Base-by-base conservation (phyloP, 2,797 vertebrate species). In the Brachymystax lenok region DNA sequence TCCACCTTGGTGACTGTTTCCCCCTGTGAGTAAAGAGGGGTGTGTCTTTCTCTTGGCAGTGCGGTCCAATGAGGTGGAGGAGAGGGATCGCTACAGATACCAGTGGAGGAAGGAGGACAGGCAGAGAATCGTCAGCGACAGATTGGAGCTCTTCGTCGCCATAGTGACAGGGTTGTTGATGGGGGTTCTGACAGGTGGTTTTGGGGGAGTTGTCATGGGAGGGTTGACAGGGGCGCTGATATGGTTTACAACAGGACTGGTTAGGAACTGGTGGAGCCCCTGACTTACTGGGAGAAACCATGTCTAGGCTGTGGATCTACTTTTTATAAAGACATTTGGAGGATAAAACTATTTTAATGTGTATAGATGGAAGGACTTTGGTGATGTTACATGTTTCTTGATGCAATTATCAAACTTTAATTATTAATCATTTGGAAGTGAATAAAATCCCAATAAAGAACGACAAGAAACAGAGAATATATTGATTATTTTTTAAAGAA, bases 61-160 rank as follows among this genome's bases (percentile, higher is more conserved):
- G 28, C 5, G 7, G 27, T 16, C 51, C 51, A 33, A 68, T 68
- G 64, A 54, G 16, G 40, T 68, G 64, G 74, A 52, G 30, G 66
- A 54, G 64, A 69, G 74, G 21, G 74, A 54, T 7, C 27, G 40
- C 28, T 52, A 75, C 64, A 67, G 63, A 54, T 24, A n/a, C 63
- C 72, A 63, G 56, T 74, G 72, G 72, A 74, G 72, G 33, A 74
- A 27, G 59, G 72, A 74, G 54, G 72, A 74, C 72, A 74, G 72
- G 56, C 30, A 74, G 27, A 24, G 72, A n/a, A n/a, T 74, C n/a
- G 1, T 63, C 33, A 6, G 72, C 8, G 72, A 74, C n/a, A 17
- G 72, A 24, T 12, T 74, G 72, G 72, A 74, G 72, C 72, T 74
- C 4, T 3, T 61, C 6, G 56, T 74, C 21, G 72, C 72, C 35